Conservation (phyloP, 2,113 vertebrate genomes). For the Archocentrus centrarchus region DNA sequence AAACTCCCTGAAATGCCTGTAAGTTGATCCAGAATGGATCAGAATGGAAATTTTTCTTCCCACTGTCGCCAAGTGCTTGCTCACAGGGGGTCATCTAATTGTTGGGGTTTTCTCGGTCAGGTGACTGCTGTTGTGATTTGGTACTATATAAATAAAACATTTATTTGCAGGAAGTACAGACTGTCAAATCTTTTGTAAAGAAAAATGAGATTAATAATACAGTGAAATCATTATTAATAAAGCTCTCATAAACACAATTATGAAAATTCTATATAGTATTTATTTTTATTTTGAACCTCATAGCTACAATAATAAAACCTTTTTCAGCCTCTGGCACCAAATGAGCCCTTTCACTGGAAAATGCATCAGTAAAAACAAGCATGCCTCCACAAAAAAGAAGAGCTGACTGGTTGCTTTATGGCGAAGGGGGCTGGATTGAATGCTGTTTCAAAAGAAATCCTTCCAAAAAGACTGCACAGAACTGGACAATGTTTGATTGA, state of each 20-base stretch:
- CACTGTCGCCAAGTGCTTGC: too few relatives aligned
- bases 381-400: background rate
- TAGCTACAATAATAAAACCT: background rate
- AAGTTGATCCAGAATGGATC: too few relatives aligned
- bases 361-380: background rate
- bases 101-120: too few relatives aligned
- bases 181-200: background rate
- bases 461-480: background rate
- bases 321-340: background rate
- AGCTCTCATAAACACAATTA: background rate
- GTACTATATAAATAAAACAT: too few relatives aligned
- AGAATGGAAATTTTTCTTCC: too few relatives aligned
- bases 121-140: too few relatives aligned
- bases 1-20: too few relatives aligned
- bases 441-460: background rate
- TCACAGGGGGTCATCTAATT: too few relatives aligned
- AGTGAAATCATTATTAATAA: background rate
- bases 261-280: background rate
- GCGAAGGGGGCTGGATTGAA: background rate
- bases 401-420: background rate
- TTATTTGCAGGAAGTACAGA: background rate
- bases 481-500: slow-evolving; percentile 20
- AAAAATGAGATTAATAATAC: background rate
- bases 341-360: background rate
- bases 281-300: background rate